A percentile compares a stretch with the other conserved stretches of the same genome.
These are phyloP conservation scores for Drosophila littoralis DNA, from an alignment of 1,140 invertebrate genomes.

Conservation along the genomic window DNA sequence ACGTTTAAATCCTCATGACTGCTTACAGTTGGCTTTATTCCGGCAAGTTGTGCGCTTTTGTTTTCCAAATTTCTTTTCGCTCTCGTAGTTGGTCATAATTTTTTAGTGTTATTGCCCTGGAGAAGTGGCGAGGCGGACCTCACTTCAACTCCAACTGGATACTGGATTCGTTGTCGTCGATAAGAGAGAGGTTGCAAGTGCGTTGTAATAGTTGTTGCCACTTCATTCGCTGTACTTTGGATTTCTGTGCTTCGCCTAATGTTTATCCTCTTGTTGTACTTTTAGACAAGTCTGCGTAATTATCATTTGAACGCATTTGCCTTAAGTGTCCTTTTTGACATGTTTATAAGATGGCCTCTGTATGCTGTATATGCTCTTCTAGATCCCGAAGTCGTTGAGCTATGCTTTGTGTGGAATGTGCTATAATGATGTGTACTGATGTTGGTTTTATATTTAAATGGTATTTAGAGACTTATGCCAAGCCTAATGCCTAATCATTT, in stretches of 20 bases:
- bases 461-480: neutral
- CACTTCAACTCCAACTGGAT: constrained; percentile 27
- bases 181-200: constrained; percentile 59
- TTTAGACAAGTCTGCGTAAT: constrained; percentile 56
- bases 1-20: constrained; percentile 81
- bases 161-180: constrained; percentile 45
- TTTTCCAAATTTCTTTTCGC: constrained; percentile 69
- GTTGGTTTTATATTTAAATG: constrained; percentile 32
- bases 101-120: constrained; percentile 78
- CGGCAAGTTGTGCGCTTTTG: constrained; percentile 69
- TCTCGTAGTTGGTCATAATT: constrained; percentile 65
- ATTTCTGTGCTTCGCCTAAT: constrained; percentile 42
- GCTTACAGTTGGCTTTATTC: constrained; percentile 80
- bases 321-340: constrained; percentile 82
- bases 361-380: constrained; percentile 45
- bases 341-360: constrained; percentile 72
- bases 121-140: constrained; percentile 59
- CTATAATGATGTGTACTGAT: constrained; percentile 38
- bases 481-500: neutral
- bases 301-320: constrained; percentile 79
- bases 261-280: constrained; percentile 48
- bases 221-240: constrained; percentile 60
- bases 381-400: constrained; percentile 43
- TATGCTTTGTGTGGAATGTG: constrained; percentile 23
- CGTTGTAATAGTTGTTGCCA: constrained; percentile 81